phyloP scores from a whole-genome alignment of 2,888 invertebrate species.

The Adelphocoris suturalis region DNA sequence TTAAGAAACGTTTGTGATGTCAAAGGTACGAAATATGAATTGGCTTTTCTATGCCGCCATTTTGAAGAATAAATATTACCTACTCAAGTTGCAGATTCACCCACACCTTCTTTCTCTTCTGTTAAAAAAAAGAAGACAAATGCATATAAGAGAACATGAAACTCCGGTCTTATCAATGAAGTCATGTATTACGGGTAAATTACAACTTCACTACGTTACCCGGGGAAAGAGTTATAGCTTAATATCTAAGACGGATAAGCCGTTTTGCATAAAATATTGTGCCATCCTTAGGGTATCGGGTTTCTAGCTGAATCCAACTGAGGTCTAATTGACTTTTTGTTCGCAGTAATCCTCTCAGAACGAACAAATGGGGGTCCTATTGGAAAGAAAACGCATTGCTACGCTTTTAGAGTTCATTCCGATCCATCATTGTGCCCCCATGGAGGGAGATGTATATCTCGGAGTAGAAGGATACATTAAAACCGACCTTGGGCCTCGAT shows the following conservation, averaged over 20 bases:
- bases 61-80: too few species aligned
- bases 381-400: slow-evolving; percentile 46
- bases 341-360: slow-evolving; percentile 22
- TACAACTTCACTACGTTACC: slow-evolving; percentile 29
- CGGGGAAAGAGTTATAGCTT: slow-evolving; percentile 45
- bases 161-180: slow-evolving; percentile 3
- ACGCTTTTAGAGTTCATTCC: slow-evolving; percentile 50
- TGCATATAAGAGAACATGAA: background rate
- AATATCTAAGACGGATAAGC: slow-evolving; percentile 44
- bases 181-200: slow-evolving; percentile 19
- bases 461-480: slow-evolving; percentile 56
- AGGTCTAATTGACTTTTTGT: slow-evolving; percentile 55
- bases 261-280: slow-evolving; percentile 61
- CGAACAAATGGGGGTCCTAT: slow-evolving; percentile 33
- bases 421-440: slow-evolving; percentile 58
- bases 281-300: slow-evolving; percentile 40
- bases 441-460: slow-evolving; percentile 63
- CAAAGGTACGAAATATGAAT: too few species aligned
- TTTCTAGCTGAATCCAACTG: slow-evolving; percentile 44
- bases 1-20: too few species aligned
- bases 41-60: too few species aligned
- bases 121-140: background rate
- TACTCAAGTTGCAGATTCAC: background rate
- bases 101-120: background rate
- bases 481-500: slow-evolving; percentile 53